Evolutionary conservation across 2,888 invertebrate genomes (phyloP).

Genomic region (Idaea dimidiata): DNA sequence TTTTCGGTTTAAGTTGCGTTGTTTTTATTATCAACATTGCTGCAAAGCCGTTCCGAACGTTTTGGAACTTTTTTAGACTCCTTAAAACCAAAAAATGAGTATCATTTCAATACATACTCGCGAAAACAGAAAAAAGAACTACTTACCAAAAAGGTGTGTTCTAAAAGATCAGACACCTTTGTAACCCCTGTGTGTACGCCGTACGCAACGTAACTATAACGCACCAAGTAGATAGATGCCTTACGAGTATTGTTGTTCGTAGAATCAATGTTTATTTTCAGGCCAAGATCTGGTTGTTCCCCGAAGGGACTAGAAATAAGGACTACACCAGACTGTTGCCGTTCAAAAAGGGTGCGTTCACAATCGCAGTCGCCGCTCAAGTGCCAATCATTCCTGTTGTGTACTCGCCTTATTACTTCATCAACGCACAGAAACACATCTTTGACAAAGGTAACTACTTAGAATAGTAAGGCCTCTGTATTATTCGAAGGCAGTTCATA

Average conservation of each 20-base stretch:
- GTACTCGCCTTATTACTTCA: constrained; percentile 82
- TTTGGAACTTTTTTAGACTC: too few species aligned
- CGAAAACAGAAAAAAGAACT: too few species aligned
- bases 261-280: constrained; percentile 15
- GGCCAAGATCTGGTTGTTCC: constrained; percentile 84
- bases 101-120: too few species aligned
- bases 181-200: too few species aligned
- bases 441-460: constrained; percentile 45
- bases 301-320: constrained; percentile 85
- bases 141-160: too few species aligned
- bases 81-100: too few species aligned
- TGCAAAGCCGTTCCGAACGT: too few species aligned
- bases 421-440: constrained; percentile 66
- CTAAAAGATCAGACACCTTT: too few species aligned
- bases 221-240: not conserved
- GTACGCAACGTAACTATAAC: not conserved
- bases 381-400: constrained; percentile 85
- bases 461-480: not conserved
- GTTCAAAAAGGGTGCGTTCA: constrained; percentile 88
- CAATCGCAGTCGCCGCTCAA: constrained; percentile 84
- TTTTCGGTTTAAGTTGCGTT: too few species aligned
- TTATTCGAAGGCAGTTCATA: not conserved
- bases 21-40: too few species aligned
- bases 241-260: not conserved
- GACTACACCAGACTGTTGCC: constrained; percentile 78